Percentiles rank a stretch among this genome's conserved stretches.
Conservation (phyloP, 2,113 vertebrate genomes). For the Cranoglanis bouderius region DNA sequence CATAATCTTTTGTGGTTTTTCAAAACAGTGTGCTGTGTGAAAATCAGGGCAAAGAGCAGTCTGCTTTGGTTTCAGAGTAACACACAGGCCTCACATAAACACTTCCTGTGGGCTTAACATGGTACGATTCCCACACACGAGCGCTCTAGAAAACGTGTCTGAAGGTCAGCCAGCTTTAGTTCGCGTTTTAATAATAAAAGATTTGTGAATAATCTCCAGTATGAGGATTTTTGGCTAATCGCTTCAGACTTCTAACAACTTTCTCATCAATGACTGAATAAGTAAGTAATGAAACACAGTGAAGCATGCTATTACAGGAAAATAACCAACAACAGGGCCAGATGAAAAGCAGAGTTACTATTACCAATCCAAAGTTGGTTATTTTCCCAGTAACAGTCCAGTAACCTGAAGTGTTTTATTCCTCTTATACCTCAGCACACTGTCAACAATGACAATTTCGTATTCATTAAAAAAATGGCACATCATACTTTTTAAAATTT, state of each 20-base stretch:
- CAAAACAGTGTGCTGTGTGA: background rate
- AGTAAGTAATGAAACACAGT: background rate
- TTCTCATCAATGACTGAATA: background rate
- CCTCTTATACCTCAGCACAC: background rate
- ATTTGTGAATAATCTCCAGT: background rate
- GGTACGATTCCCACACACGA: constrained; percentile 12
- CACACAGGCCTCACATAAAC: constrained; percentile 3
- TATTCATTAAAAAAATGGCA: background rate
- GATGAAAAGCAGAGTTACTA: background rate
- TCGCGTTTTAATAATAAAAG: background rate
- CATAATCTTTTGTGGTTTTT: background rate
- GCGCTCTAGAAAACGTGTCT: background rate
- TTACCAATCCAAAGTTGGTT: background rate
- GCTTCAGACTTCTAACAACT: background rate
- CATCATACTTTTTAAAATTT: too few relatives aligned
- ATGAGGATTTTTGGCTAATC: background rate
- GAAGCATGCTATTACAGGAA: background rate
- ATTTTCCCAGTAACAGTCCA: background rate
- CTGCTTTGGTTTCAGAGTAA: background rate
- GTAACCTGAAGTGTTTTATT: background rate
- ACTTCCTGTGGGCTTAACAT: constrained; percentile 32
- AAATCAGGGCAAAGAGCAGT: background rate
- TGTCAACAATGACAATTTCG: background rate
- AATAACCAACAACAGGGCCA: background rate
- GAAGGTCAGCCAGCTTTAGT: background rate